These are phyloP conservation scores for Montipora capricornis DNA, from an alignment of 64 coral and sea anemone species.

Conservation along the genomic window DNA sequence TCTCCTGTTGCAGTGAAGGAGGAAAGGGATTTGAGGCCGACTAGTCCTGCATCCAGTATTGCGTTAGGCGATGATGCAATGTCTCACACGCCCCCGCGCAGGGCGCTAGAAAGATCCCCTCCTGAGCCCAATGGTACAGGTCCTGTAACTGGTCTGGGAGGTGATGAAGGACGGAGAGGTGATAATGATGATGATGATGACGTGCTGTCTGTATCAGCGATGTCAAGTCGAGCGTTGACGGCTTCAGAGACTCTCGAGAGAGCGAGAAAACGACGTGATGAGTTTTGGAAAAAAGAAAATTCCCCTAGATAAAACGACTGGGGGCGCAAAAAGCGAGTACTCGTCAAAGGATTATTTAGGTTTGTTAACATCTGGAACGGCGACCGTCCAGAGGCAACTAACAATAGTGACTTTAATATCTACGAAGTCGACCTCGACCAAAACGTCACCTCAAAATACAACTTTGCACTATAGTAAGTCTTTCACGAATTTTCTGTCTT, in stretches of 20 bases:
- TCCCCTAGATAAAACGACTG: background rate
- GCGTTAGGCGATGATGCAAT: conserved; percentile 15
- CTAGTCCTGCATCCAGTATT: conserved; percentile 59
- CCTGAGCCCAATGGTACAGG: background rate
- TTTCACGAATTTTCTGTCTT: too few relatives aligned
- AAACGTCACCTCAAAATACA: too few relatives aligned
- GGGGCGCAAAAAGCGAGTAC: too few relatives aligned
- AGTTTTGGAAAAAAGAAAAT: conserved; percentile 77
- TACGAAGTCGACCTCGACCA: too few relatives aligned
- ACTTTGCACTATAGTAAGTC: too few relatives aligned
- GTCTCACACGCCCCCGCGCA: conserved; percentile 4
- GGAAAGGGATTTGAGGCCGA: background rate
- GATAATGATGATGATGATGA: conserved; percentile 85
- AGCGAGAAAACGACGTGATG: conserved; percentile 83
- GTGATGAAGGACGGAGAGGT: conserved; percentile 55
- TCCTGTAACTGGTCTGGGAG: conserved; percentile 48
- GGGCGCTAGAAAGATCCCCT: background rate
- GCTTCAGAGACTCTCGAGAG: conserved; percentile 86
- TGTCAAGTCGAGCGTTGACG: conserved; percentile 81
- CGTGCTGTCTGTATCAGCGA: conserved; percentile 84
- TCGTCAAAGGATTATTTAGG: too few relatives aligned
- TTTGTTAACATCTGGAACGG: too few relatives aligned
- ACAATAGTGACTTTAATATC: too few relatives aligned
- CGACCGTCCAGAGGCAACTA: too few relatives aligned
- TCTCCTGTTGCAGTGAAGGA: background rate